phyloP scores from a whole-genome alignment of 2,113 vertebrate genomes.

The Cygnus atratus region DNA sequence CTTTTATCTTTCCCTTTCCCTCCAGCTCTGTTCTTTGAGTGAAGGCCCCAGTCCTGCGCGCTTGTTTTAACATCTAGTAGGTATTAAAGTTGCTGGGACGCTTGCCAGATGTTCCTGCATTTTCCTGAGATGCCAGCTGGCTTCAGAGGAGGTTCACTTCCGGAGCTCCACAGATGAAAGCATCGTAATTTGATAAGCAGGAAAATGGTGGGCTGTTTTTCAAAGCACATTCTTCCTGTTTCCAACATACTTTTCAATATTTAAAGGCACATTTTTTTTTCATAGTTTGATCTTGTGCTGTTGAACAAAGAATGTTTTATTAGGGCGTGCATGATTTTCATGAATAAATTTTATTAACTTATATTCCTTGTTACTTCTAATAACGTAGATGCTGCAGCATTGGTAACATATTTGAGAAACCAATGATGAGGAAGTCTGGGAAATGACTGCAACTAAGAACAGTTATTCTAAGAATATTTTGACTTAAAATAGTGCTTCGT shows the following conservation, averaged over 20 bases:
- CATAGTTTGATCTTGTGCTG: neutral
- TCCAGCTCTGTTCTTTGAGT: neutral
- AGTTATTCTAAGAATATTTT: neutral
- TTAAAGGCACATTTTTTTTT: neutral
- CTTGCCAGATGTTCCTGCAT: neutral
- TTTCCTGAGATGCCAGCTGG: neutral
- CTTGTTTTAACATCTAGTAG: neutral
- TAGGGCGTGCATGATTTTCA: accelerated
- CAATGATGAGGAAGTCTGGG: neutral
- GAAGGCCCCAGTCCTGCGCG: accelerated
- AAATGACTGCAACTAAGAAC: neutral
- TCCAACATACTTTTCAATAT: neutral
- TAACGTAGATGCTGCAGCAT: neutral
- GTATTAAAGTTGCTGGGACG: neutral
- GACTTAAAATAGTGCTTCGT: neutral
- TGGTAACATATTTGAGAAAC: neutral
- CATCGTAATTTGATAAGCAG: neutral
- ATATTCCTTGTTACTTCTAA: accelerated
- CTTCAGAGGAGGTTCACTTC: neutral
- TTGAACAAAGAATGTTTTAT: neutral
- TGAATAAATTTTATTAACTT: neutral
- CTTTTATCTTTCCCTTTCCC: neutral
- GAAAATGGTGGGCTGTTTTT: neutral
- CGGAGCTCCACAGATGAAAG: neutral
- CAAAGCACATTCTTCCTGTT: neutral